phyloP scores from a whole-genome alignment of 2,113 vertebrate genomes.

The Centropus bengalensis region DNA sequence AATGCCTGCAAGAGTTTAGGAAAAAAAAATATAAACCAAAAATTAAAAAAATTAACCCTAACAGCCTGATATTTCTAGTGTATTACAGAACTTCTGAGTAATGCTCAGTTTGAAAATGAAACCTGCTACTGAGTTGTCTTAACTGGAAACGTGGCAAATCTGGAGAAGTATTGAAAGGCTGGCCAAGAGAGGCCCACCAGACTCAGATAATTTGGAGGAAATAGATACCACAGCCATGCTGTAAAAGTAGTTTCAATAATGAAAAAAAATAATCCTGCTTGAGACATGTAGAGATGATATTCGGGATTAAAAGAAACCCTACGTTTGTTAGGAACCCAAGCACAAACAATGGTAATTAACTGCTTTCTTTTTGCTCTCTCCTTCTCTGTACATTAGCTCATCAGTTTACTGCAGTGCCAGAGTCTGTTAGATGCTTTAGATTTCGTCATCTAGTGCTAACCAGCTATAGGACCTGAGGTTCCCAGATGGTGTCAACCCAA shows the following conservation, averaged over 20 bases:
- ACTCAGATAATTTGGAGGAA: background rate
- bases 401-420: background rate
- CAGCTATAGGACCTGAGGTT: background rate
- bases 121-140: fast-evolving
- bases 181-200: background rate
- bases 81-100: background rate
- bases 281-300: background rate
- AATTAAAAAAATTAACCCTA: background rate
- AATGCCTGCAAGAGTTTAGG: background rate
- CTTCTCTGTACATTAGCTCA: background rate
- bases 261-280: background rate
- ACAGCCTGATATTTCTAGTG: background rate
- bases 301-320: background rate
- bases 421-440: background rate
- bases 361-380: background rate
- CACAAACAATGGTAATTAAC: fast-evolving
- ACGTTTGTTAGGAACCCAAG: background rate
- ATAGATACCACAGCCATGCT: background rate
- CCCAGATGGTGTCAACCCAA: fast-evolving
- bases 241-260: background rate
- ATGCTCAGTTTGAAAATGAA: background rate
- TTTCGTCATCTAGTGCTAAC: background rate
- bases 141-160: background rate
- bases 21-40: background rate
- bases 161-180: background rate